Percentiles rank a stretch among this genome's conserved stretches.
These are phyloP conservation scores for Danaus chrysippus DNA, from an alignment of 2,888 invertebrate species.

Conservation along the genomic window DNA sequence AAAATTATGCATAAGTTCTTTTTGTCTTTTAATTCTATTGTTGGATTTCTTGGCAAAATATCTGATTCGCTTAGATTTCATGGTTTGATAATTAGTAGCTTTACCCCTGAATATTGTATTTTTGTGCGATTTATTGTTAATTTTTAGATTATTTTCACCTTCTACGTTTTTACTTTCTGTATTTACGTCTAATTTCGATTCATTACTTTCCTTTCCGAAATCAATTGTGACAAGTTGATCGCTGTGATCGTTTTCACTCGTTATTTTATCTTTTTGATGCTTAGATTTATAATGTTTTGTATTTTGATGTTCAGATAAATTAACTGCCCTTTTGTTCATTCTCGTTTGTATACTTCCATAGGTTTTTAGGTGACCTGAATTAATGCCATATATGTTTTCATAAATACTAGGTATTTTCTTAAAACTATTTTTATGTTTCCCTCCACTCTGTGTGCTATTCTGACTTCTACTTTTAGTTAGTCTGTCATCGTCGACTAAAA, in stretches of 20 bases:
- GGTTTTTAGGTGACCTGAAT: conserved; percentile 35
- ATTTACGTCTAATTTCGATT: conserved; percentile 23
- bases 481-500: background rate
- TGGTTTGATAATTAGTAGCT: conserved; percentile 25
- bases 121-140: conserved; percentile 6
- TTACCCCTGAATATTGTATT: conserved; percentile 12
- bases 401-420: conserved; percentile 38
- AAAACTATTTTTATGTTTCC: background rate
- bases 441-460: background rate
- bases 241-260: conserved; percentile 30
- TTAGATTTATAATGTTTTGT: background rate
- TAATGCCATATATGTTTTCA: conserved; percentile 44
- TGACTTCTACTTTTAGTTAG: background rate
- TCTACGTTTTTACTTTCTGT: conserved; percentile 23
- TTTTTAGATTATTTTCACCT: conserved; percentile 9
- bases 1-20: conserved; percentile 41
- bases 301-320: conserved; percentile 4
- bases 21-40: conserved; percentile 27
- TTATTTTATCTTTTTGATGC: background rate
- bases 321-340: background rate
- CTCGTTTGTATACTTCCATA: conserved; percentile 29
- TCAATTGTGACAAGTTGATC: conserved; percentile 35
- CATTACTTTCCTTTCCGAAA: conserved; percentile 31
- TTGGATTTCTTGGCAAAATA: conserved; percentile 40
- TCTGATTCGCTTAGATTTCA: conserved; percentile 40